phyloP scores from a whole-genome alignment of 1,140 invertebrate genomes.

The Cotesia vestalis region DNA sequence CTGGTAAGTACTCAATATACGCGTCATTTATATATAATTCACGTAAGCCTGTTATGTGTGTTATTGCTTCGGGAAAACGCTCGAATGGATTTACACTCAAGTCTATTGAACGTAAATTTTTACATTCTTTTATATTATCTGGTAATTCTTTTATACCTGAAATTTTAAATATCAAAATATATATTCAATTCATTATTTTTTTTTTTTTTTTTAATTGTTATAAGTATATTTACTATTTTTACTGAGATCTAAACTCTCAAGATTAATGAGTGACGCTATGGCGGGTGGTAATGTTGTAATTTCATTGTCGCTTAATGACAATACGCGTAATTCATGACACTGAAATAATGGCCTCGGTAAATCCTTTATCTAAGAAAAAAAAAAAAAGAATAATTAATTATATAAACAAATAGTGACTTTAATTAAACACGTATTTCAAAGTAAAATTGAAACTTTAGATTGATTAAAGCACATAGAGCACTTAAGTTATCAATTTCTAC shows the following conservation, averaged over 20 bases:
- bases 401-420: neutral
- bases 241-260: constrained; percentile 88
- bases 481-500: too few relatives aligned
- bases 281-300: constrained; percentile 86
- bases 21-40: constrained; percentile 95
- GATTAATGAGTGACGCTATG: constrained; percentile 86
- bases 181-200: constrained; percentile 14
- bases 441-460: too few relatives aligned
- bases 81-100: constrained; percentile 90
- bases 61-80: constrained; percentile 91
- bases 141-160: constrained; percentile 82
- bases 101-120: constrained; percentile 85
- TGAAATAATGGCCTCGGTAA: constrained; percentile 86
- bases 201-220: constrained; percentile 7
- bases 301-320: constrained; percentile 94
- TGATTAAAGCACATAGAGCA: too few relatives aligned
- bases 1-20: constrained; percentile 91
- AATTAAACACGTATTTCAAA: too few relatives aligned
- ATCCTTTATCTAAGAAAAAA: constrained; percentile 72
- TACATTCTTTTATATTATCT: constrained; percentile 89
- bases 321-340: constrained; percentile 87
- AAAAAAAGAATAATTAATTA: constrained; percentile 12
- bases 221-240: constrained; percentile 79
- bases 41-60: constrained; percentile 88
- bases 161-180: constrained; percentile 29